Evolutionary conservation across 2,888 invertebrate species (phyloP).

Genomic region (Diplolepis rosae): DNA sequence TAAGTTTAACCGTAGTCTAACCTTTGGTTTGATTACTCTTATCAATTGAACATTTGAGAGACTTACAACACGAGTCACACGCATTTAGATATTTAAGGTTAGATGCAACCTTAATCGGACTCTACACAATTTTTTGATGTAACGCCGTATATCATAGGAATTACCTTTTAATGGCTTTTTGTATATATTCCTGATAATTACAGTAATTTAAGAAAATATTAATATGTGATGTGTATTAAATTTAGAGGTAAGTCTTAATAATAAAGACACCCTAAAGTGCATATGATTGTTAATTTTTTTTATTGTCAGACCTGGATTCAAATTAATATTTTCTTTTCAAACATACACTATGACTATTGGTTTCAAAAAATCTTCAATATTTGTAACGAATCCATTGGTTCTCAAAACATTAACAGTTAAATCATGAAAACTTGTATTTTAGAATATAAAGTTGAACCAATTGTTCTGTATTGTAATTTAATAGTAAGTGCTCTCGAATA

Average conservation of each 20-base stretch:
- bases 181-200: conserved; percentile 71
- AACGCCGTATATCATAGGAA: conserved; percentile 59
- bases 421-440: too few relatives aligned
- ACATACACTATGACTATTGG: too few relatives aligned
- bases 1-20: conserved; percentile 1
- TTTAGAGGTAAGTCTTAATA: conserved; percentile 65
- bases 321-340: neutral
- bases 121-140: conserved; percentile 60
- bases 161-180: conserved; percentile 69
- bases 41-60: conserved; percentile 13
- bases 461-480: too few relatives aligned
- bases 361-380: too few relatives aligned
- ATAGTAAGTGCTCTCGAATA: too few relatives aligned
- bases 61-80: conserved; percentile 40
- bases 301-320: neutral
- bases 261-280: conserved; percentile 53
- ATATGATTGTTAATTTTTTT: conserved; percentile 35
- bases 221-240: conserved; percentile 70
- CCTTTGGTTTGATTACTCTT: neutral
- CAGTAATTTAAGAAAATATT: conserved; percentile 57
- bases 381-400: too few relatives aligned
- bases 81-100: conserved; percentile 47
- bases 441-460: too few relatives aligned
- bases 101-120: conserved; percentile 52
- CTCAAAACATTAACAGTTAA: too few relatives aligned